Conservation (phyloP, 2,888 invertebrate genomes). For the Xanthorhoe designata region DNA sequence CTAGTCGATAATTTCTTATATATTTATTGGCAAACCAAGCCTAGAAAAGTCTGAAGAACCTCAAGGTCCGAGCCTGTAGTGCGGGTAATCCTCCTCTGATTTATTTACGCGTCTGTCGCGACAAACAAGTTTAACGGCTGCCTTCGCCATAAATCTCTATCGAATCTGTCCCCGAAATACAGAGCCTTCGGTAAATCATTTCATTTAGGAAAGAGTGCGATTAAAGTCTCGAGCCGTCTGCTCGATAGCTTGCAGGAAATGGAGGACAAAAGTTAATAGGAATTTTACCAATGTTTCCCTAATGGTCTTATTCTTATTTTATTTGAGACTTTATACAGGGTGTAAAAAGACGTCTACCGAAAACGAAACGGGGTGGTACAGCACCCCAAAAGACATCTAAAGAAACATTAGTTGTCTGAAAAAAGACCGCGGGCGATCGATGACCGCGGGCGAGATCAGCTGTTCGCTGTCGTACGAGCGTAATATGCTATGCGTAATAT, state of each 20-base stretch:
- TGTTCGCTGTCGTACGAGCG: too few relatives aligned
- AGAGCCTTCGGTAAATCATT: constrained; percentile 39
- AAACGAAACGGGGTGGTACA: too few relatives aligned
- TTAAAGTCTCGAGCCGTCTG: constrained; percentile 6
- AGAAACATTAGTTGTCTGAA: too few relatives aligned
- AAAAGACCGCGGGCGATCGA: too few relatives aligned
- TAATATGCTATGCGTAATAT: too few relatives aligned
- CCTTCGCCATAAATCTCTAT: constrained; percentile 39
- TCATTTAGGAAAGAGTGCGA: constrained; percentile 33
- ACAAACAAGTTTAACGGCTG: constrained; percentile 38
- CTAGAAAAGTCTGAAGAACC: not conserved
- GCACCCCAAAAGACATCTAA: too few relatives aligned
- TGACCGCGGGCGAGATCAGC: too few relatives aligned
- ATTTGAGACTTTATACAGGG: too few relatives aligned
- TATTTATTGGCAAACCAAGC: not conserved
- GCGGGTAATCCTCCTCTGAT: constrained; percentile 39
- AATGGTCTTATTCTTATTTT: too few relatives aligned
- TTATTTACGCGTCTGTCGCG: constrained; percentile 38
- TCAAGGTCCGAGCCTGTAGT: constrained; percentile 16
- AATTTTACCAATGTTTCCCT: not conserved
- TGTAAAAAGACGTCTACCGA: too few relatives aligned
- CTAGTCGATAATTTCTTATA: too few relatives aligned
- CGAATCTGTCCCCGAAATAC: constrained; percentile 25
- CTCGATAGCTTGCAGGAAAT: not conserved
- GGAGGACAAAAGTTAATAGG: not conserved